Base-by-base conservation (phyloP, 2,113 vertebrate species). In the Archilochus colubris region DNA sequence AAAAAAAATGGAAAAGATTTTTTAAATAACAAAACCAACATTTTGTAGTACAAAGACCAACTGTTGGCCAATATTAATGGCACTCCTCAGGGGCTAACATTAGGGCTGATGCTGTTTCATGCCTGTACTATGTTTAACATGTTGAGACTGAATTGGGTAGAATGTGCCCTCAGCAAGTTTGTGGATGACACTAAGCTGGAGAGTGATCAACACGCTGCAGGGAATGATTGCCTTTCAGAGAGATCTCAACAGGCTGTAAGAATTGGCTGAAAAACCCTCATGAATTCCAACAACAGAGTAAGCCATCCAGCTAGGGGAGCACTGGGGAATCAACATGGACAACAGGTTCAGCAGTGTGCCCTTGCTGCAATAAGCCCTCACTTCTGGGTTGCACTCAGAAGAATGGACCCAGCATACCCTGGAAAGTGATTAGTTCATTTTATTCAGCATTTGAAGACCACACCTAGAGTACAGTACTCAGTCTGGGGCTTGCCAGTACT, bases 391-490 rank as follows among this genome's bases (percentile, higher is more conserved):
- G 50, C 28, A 68, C 30, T 93, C 44, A 91, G 57, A 79, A 74
- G 15, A 84, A 81, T 0, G 9, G 78, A 91, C 61, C 57, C 43
- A 85, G 57, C 57, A 75, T 12, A 67, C 31, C 58, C 74, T 72
- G n/a, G 54, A 63, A 93, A 91, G 79, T 11, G 58, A 94, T 73
- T 50, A 91, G 75, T 79, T 25, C 40, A 58, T 89, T 88, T 82
- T 53, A 88, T 63, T 89, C 67, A 79, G 21, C 44, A 76, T 79
- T 73, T 88, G 79, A 91, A 93, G 79, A 77, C 27, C 36, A 44
- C 46, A 54, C 86, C 54, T 90, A 51, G 62, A 80, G 9, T 33
- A 86, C 7, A 61, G 48, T 18, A 68, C 50, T 63, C 58, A 57
- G 44, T 68, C 6, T 64, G 38, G 40, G 30, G 22, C 62, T 75